Evolutionary conservation across 1,140 invertebrate species (phyloP).

Genomic region (Atta cephalotes): DNA sequence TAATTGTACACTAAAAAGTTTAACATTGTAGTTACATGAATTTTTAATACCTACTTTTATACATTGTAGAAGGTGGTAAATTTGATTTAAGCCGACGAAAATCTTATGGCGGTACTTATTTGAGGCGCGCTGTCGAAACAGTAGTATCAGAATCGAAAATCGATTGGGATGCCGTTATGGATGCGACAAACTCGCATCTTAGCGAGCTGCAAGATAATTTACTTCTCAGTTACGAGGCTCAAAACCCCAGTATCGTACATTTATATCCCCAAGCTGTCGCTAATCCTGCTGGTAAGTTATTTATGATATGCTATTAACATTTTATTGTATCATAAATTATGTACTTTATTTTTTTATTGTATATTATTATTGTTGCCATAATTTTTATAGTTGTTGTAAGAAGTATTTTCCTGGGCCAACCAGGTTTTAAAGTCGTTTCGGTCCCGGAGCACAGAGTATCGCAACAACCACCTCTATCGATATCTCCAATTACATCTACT

Average conservation of each 20-base stretch:
- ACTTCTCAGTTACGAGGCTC: constrained; percentile 87
- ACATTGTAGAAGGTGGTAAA: constrained; percentile 78
- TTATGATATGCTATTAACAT: neutral
- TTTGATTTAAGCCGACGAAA: constrained; percentile 81
- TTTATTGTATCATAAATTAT: neutral
- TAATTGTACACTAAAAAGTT: neutral
- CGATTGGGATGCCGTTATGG: constrained; percentile 85
- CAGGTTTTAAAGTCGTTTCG: constrained; percentile 85
- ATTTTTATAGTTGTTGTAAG: constrained; percentile 79
- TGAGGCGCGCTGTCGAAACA: constrained; percentile 80
- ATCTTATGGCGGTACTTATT: constrained; percentile 82
- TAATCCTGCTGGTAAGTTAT: constrained; percentile 85
- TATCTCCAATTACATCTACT: constrained; percentile 80
- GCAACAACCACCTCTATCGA: constrained; percentile 85
- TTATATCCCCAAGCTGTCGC: constrained; percentile 88
- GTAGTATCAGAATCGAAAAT: constrained; percentile 82
- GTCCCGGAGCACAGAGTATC: constrained; percentile 84
- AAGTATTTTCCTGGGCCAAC: constrained; percentile 85
- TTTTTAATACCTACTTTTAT: neutral
- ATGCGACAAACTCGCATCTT: constrained; percentile 83
- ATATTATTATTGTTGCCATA: constrained; percentile 5
- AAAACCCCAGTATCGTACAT: constrained; percentile 87
- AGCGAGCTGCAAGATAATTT: constrained; percentile 88
- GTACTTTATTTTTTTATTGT: neutral
- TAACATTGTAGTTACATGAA: neutral